Base-by-base conservation (phyloP, 2,797 vertebrate genomes). In the Spinus olivaceus region DNA sequence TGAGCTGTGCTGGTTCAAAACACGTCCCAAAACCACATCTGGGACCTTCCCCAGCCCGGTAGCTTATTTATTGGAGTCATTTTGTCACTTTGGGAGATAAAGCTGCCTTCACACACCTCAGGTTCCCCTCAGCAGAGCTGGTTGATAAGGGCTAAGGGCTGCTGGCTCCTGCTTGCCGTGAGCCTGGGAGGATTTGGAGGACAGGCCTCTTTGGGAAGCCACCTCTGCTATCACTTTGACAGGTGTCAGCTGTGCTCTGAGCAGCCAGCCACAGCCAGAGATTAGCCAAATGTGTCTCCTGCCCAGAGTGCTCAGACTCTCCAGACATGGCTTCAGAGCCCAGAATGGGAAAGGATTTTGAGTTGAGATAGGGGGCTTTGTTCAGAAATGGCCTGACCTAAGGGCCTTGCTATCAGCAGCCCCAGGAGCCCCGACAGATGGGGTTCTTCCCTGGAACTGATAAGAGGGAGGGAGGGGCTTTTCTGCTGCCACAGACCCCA, bases 81-180 rank as follows among this genome's bases (percentile, higher is more conserved):
- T 97, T 95, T 97, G 97, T 97, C 97, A 97, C 94, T 92, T 60
- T 86, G 49, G 86, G 90, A 97, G 97, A 98, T 97, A 98, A 97
- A 88, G 80, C 44, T 11, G 60, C 94, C 90, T 92, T 92, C 97
- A 72, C 84, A 97, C 96, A 97, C 97, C 97, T 98, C 97, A 80
- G 91, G 93, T 95, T 97, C 96, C 96, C 93, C 80, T 94, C 54
- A 92, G 83, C 6, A 13, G 61, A 71, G 71, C 82, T 86, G 82
- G 78, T 54, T 92, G 95, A 97, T 96, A 86, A 86, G 61, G 90
- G 65, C 76, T 79, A 63, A 97, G 95, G 88, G 90, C n/a, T 1
- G 13, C 88, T 96, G 97, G 85, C 65, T 95, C 94, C 95, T 97
- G n/a, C 97, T 97, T 94, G 86, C 96, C 9, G 4, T 41, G 93